Evolutionary conservation across 2,888 invertebrate species (phyloP).

Genomic region (Arenicola marina): DNA sequence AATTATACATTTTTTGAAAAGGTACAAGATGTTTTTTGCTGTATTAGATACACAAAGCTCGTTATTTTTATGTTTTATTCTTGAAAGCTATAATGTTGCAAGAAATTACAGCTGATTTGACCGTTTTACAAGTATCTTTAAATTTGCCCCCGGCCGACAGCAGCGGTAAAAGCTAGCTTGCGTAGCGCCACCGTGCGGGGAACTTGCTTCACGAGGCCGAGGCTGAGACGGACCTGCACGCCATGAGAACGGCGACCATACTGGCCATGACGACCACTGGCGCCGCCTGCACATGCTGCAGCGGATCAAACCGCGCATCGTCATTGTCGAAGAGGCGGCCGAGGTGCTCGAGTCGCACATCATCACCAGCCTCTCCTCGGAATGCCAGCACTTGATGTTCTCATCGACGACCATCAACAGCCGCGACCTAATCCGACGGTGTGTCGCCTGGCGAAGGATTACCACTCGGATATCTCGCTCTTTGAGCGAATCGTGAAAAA

Average conservation of each 20-base stretch:
- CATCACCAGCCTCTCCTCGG: conserved; percentile 73
- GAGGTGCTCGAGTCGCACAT: conserved; percentile 85
- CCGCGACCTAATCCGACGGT: conserved; percentile 75
- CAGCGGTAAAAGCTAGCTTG: no score
- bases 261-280: conserved; percentile 56
- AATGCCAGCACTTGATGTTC: conserved; percentile 77
- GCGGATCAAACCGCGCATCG: conserved; percentile 53
- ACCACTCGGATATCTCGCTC: conserved; percentile 75
- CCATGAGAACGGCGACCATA: conserved; percentile 39
- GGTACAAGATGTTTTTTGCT: no score
- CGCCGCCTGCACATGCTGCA: conserved; percentile 48
- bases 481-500: conserved; percentile 80
- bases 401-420: conserved; percentile 84
- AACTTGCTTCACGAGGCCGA: no score
- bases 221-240: conserved; percentile 41
- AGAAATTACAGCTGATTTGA: no score
- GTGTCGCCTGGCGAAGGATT: conserved; percentile 70
- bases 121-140: no score
- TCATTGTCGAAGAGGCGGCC: conserved; percentile 82
- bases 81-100: no score
- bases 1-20: no score
- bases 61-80: no score
- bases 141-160: no score
- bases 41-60: no score
- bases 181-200: no score